Evolutionary conservation across 92 coral and sea anemone genomes (phyloP).

Genomic region (Palythoa heliodiscus): DNA sequence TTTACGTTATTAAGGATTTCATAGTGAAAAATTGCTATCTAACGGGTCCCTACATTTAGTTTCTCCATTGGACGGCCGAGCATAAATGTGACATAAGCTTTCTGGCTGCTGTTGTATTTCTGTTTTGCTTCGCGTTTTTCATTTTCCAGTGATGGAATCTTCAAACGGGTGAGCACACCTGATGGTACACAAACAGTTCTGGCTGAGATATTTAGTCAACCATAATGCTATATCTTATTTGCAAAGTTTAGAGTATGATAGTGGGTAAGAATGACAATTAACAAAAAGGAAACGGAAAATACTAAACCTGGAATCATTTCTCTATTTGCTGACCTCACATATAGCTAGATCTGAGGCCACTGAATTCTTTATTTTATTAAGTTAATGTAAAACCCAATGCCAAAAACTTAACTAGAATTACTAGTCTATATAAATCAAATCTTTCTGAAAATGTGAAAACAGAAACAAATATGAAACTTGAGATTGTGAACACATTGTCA

Average conservation of each 20-base stretch:
- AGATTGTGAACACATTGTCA: not conserved
- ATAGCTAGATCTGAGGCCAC: no score
- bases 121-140: conserved; percentile 92
- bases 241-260: no score
- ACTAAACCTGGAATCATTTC: no score
- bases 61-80: conserved; percentile 99
- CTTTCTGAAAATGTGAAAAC: no score
- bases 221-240: not conserved
- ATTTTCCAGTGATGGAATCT: conserved; percentile 89
- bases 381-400: no score
- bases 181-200: conserved; percentile 7
- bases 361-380: no score
- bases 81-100: conserved; percentile 90
- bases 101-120: conserved; percentile 82
- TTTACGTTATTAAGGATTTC: no score
- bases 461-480: not conserved
- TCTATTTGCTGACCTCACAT: no score
- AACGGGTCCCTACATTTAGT: conserved; percentile 72
- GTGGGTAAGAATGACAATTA: no score
- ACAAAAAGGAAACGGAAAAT: no score
- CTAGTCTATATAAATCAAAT: no score
- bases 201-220: not conserved
- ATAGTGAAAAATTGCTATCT: not conserved
- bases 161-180: conserved; percentile 94
- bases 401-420: no score